A percentile compares a stretch with the other conserved stretches of the same genome.
phyloP scores from a whole-genome alignment of 1,140 invertebrate genomes.

The Armadillidium nasatum region DNA sequence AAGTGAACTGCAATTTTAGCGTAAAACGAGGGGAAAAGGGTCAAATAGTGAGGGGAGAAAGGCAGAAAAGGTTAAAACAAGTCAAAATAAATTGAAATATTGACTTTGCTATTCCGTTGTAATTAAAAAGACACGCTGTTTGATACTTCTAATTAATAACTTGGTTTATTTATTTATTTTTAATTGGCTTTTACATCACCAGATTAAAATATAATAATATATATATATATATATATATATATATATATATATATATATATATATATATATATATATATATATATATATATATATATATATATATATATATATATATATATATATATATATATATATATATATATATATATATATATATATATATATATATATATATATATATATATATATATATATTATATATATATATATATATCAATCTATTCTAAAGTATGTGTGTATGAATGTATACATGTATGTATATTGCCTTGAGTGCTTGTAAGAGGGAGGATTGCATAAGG shows the following conservation, averaged over 20 bases:
- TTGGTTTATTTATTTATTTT: too few species aligned
- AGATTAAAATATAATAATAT: background rate
- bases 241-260: background rate
- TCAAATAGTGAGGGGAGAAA: background rate
- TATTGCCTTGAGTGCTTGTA: background rate
- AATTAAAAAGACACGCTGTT: conserved; percentile 4
- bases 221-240: conserved; percentile 21
- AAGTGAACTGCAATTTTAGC: background rate
- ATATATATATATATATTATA: conserved; percentile 8
- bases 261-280: conserved; percentile 11
- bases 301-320: conserved; percentile 6
- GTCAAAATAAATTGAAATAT: conserved; percentile 10
- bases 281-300: conserved; percentile 11
- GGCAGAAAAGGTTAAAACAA: background rate
- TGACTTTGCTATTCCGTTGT: background rate
- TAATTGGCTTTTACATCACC: background rate
- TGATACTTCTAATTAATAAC: background rate
- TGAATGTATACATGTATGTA: conserved; percentile 16
- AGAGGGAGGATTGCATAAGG: background rate
- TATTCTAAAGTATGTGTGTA: background rate
- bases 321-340: conserved; percentile 4
- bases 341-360: conserved; percentile 10
- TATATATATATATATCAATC: background rate
- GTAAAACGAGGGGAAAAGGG: background rate
- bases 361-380: conserved; percentile 23